A percentile compares a stretch with the other conserved stretches of the same genome.
Conservation (phyloP, 2,797 vertebrate species). For the Cercopithecus neglectus region DNA sequence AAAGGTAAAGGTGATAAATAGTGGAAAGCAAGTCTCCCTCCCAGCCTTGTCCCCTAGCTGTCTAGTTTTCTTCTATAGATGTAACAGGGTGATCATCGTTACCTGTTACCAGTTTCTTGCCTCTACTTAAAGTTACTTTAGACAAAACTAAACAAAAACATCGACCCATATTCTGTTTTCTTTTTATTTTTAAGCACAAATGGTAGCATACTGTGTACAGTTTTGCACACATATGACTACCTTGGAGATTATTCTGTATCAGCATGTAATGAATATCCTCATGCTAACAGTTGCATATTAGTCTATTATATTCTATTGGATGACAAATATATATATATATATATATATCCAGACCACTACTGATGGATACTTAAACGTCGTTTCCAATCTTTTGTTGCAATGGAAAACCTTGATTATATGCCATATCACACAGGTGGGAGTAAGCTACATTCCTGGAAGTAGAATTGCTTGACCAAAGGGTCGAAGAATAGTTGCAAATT, state of each 20-base stretch:
- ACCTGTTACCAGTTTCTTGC: not conserved
- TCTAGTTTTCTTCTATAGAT: not conserved
- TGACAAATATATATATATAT: not conserved
- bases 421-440: not conserved
- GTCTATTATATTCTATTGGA: not conserved
- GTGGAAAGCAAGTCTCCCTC: not conserved
- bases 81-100: not conserved
- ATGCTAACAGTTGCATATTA: not conserved
- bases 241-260: not conserved
- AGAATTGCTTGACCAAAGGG: not conserved
- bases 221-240: not conserved
- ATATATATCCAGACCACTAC: not conserved
- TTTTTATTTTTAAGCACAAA: slow-evolving; percentile 37
- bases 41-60: not conserved
- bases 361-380: not conserved
- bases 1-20: not conserved
- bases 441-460: not conserved
- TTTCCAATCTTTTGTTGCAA: not conserved
- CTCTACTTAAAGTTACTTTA: slow-evolving; percentile 36
- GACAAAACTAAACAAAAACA: not conserved
- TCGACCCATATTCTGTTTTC: not conserved
- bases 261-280: not conserved
- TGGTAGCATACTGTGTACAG: not conserved
- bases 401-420: not conserved
- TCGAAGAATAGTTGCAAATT: not conserved